These are phyloP conservation scores for Hiodon alosoides DNA, from an alignment of 2,113 vertebrate genomes.

Conservation along the genomic window DNA sequence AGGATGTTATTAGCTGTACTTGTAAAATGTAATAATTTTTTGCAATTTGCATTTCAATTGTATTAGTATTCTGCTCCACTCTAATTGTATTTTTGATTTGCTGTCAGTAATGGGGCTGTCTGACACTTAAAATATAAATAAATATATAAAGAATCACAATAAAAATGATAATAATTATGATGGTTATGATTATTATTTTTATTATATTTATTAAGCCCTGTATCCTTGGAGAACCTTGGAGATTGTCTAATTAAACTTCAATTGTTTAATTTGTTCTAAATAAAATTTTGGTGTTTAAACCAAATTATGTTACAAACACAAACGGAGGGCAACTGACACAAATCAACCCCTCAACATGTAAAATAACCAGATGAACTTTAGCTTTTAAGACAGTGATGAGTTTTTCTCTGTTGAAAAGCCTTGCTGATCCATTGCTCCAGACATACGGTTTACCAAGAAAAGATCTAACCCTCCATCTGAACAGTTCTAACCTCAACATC, in stretches of 20 bases:
- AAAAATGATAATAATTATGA: too few relatives aligned
- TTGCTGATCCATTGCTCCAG: background rate
- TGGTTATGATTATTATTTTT: too few relatives aligned
- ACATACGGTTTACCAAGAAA: background rate
- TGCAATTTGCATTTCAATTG: too few relatives aligned
- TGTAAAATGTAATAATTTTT: too few relatives aligned
- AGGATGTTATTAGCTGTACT: too few relatives aligned
- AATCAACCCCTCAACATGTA: background rate
- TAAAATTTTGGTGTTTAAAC: background rate
- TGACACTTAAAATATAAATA: too few relatives aligned
- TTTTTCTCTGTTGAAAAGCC: background rate
- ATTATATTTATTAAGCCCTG: too few relatives aligned
- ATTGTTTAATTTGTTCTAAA: background rate
- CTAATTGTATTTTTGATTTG: too few relatives aligned
- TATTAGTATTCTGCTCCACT: too few relatives aligned
- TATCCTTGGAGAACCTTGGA: background rate
- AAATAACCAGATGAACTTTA: background rate
- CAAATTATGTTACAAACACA: slow-evolving; percentile 24
- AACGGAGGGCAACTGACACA: slow-evolving; percentile 24
- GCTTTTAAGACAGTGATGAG: background rate
- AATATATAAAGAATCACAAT: too few relatives aligned
- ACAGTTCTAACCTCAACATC: slow-evolving; percentile 36
- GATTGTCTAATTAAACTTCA: background rate
- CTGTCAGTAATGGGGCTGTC: too few relatives aligned
- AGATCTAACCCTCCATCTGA: slow-evolving; percentile 25